These are phyloP conservation scores for Battus philenor DNA, from an alignment of 1,140 invertebrate genomes.

Conservation along the genomic window DNA sequence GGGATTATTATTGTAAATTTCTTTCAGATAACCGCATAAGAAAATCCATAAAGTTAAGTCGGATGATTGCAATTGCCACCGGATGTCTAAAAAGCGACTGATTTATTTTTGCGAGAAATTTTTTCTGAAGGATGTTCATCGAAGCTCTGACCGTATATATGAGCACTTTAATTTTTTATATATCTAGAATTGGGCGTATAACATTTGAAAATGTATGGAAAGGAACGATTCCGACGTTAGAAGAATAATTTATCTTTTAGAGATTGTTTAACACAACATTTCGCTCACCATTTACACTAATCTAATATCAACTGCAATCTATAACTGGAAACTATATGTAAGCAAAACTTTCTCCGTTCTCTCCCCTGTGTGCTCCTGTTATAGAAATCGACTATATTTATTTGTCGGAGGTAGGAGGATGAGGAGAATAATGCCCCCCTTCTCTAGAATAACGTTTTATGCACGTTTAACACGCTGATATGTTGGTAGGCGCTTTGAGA, in stretches of 20 bases:
- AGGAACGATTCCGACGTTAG: no score
- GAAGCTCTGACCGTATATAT: no score
- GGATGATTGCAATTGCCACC: no score
- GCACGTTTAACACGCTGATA: slow-evolving; percentile 7
- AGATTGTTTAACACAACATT: background rate
- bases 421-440: no score
- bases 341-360: slow-evolving; percentile 9
- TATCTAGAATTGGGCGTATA: background rate
- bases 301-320: background rate
- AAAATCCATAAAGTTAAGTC: no score
- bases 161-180: background rate
- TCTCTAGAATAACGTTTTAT: slow-evolving; percentile 2
- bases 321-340: background rate
- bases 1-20: no score
- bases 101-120: no score
- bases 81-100: no score
- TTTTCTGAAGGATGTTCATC: no score
- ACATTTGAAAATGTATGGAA: no score
- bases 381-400: slow-evolving; percentile 7
- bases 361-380: background rate
- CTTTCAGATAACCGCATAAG: no score
- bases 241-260: background rate
- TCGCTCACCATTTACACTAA: background rate
- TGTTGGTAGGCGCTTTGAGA: no score
- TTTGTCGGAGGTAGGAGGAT: background rate